Base-by-base conservation (phyloP, 2,888 invertebrate genomes). In the Phaonia tiefii region DNA sequence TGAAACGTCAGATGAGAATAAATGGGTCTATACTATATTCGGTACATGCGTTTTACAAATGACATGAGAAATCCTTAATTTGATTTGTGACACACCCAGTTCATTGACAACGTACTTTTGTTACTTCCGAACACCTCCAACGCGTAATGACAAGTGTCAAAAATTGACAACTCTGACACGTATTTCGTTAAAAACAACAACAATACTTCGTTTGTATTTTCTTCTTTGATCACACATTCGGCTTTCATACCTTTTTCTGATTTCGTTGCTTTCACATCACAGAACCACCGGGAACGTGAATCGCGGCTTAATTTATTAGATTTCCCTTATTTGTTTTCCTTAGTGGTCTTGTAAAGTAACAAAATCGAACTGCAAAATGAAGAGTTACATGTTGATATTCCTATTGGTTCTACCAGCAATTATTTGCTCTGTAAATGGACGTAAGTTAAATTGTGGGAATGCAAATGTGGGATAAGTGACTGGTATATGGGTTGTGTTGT, bases 371-470 rank as follows among this genome's bases (percentile, higher is more conserved):
- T 10, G 46, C 39, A 83, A 84, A 56, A 96, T 96, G 96, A 95
- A 93, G 91, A 92, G 93, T 86, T 91, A 95, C 86, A 92, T 94
- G 89, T 90, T 96, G 86, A 89, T 94, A 65, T 88, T 93, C 82
- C 88, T 96, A 74, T 87, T 96, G 86, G 93, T 95, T 85, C 91
- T 96, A 83, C 95, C 96, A 85, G 93, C 95, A 39, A 92, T 95
- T 58, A 92, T 96, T 84, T 93, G 95, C 85, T 94, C 94, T 84
- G 92, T 94, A 84, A 93, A 94, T 90, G 92, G 92, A 91, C 94
- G 96, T 96, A 93, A 95, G 94, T 93, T 87, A 76, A n/a, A n/a
- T 39, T 51, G 46, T 44, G 22, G 42, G 46, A 17, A 15, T 67
- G 54, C 63, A 66, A 37, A 11, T 22, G 42, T 67, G 39, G 46